phyloP scores from a whole-genome alignment of 2,113 vertebrate genomes.

The Nothocercus julius region DNA sequence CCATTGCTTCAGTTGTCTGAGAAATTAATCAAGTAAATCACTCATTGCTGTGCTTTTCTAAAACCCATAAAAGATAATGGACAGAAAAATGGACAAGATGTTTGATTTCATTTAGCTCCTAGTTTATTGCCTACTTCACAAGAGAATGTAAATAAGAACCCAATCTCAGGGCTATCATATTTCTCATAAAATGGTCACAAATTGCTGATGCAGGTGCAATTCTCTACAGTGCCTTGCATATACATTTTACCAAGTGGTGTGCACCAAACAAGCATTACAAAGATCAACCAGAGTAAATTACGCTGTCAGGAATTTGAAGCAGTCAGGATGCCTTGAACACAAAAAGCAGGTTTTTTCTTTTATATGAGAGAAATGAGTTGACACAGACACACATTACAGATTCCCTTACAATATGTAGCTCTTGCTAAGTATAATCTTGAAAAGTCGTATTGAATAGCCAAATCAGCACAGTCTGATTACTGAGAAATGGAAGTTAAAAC shows the following conservation, averaged over 20 bases:
- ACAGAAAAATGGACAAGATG: conserved; percentile 29
- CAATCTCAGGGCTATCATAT: background rate
- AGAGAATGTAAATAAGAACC: conserved; percentile 39
- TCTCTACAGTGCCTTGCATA: background rate
- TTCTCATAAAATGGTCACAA: conserved; percentile 2
- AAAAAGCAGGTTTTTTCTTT: background rate
- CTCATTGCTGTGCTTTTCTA: background rate
- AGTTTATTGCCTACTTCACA: conserved; percentile 23
- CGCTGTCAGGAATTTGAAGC: background rate
- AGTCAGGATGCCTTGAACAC: background rate
- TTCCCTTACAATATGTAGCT: background rate
- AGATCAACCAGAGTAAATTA: background rate
- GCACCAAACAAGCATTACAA: background rate
- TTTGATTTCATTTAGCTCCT: conserved; percentile 44
- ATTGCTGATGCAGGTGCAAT: background rate
- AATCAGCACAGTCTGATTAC: background rate
- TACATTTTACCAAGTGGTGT: background rate
- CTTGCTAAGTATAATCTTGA: background rate
- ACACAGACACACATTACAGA: background rate
- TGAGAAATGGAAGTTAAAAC: background rate
- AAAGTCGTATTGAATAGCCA: background rate
- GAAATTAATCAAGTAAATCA: conserved; percentile 57
- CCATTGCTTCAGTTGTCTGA: conserved; percentile 18
- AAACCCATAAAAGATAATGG: conserved; percentile 33
- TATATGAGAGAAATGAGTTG: background rate